Evolutionary conservation across 2,888 invertebrate genomes (phyloP).

Genomic region (Hyppa rectilinea): DNA sequence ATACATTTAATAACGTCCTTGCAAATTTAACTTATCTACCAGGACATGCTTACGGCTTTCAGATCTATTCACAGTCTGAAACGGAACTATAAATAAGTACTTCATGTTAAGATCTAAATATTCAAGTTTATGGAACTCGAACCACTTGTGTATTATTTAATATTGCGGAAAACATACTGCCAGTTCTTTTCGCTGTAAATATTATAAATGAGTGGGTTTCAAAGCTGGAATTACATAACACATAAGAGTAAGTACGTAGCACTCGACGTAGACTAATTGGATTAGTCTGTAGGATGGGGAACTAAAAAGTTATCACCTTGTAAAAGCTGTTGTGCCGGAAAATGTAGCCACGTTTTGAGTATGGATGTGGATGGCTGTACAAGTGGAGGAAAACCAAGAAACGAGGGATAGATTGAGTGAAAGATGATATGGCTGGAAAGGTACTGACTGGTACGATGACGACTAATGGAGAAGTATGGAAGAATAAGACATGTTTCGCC

Average conservation of each 20-base stretch:
- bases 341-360: too few relatives aligned
- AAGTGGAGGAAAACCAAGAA: too few relatives aligned
- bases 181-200: conserved; percentile 29
- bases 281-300: background rate
- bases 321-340: too few relatives aligned
- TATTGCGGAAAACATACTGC: conserved; percentile 13
- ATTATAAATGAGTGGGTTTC: conserved; percentile 10
- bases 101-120: conserved; percentile 26
- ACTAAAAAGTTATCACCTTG: background rate
- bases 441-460: too few relatives aligned
- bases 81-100: conserved; percentile 18
- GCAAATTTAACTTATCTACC: background rate
- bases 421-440: too few relatives aligned
- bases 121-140: conserved; percentile 15
- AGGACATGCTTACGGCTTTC: background rate
- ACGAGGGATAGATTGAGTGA: too few relatives aligned
- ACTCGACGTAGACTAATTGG: background rate
- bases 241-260: background rate
- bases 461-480: too few relatives aligned
- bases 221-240: conserved; percentile 13
- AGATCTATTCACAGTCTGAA: conserved; percentile 7
- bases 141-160: conserved; percentile 9
- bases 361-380: too few relatives aligned
- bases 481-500: too few relatives aligned
- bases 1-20: background rate